Conservation (phyloP, 1,140 invertebrate genomes). For the Melanaphis sacchari region DNA sequence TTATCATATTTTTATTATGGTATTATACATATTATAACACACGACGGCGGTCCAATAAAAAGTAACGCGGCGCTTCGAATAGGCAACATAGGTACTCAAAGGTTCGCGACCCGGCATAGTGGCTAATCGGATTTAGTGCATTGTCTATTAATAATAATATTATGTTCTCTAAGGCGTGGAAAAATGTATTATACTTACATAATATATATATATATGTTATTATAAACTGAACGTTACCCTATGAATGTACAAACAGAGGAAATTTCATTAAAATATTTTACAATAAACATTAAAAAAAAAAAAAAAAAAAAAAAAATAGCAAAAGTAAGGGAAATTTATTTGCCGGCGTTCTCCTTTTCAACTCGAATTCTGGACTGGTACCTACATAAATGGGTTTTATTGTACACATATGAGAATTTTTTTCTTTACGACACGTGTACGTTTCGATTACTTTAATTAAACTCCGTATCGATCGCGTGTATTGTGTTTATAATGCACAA, state of each 20-base stretch:
- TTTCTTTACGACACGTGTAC: neutral
- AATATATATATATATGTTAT: neutral
- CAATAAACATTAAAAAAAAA: neutral
- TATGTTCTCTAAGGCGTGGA: neutral
- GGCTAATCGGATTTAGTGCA: neutral
- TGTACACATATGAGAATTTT: neutral
- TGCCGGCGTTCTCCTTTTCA: neutral
- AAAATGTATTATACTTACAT: neutral
- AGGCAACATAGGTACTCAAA: neutral
- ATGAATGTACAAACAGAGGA: neutral
- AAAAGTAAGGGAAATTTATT: neutral
- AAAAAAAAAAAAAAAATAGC: no score
- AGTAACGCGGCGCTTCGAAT: neutral
- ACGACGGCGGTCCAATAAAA: neutral
- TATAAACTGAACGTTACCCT: neutral
- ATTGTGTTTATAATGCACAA: neutral
- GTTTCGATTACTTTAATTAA: neutral
- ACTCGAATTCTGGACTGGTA: neutral
- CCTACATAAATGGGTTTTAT: neutral
- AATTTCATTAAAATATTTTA: neutral
- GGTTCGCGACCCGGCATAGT: neutral
- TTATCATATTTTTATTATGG: neutral
- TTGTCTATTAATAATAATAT: neutral
- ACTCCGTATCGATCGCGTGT: neutral
- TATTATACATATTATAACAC: neutral